Base-by-base conservation (phyloP, 2,797 vertebrate genomes). In the Ictinia mississippiensis region DNA sequence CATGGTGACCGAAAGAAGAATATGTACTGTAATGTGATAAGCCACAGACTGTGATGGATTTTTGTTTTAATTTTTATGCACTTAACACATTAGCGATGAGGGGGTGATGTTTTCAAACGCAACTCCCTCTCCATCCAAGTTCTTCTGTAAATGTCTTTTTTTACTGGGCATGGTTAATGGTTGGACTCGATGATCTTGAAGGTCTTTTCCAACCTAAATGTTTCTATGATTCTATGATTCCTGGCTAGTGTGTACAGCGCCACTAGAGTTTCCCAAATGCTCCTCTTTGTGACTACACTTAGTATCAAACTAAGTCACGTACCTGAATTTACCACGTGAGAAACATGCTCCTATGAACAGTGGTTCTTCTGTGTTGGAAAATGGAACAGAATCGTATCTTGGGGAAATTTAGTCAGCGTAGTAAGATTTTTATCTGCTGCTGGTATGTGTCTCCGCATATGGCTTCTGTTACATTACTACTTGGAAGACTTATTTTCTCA, bases 391-490 rank as follows among this genome's bases (percentile, higher is more conserved):
- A 45, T 59, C 2, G 0, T 74, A 33, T 93, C 29, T 73, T 68
- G 42, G 52, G 80, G 38, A 91, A 83, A 61, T 4, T 38, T 40
- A 67, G 14, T 70, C 44, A 85, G 5, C 3, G 3, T 29, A 38
- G 63, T 7, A 53, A 50, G 75, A 87, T 91, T 84, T 93, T 66
- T 87, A 72, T 91, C 78, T 77, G 8, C 79, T 55, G 7, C 65
- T 93, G 81, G 52, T 65, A 53, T 83, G 53, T 40, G 28, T 91
- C 89, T 96, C 92, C 92, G 61, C 95, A 80, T 94, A 56, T 74
- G 95, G 89, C 74, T 96, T 88, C 95, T 89, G 67, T 96, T 96
- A 97, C 18, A 9, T 23, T 67, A 90, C 83, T 75, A 33, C 29
- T 62, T 31, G 74, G 40, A 59, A 25, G 42, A 25, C 29, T 71